Evolutionary conservation across 2,888 invertebrate genomes (phyloP).

Genomic region (Netelia melanura): DNA sequence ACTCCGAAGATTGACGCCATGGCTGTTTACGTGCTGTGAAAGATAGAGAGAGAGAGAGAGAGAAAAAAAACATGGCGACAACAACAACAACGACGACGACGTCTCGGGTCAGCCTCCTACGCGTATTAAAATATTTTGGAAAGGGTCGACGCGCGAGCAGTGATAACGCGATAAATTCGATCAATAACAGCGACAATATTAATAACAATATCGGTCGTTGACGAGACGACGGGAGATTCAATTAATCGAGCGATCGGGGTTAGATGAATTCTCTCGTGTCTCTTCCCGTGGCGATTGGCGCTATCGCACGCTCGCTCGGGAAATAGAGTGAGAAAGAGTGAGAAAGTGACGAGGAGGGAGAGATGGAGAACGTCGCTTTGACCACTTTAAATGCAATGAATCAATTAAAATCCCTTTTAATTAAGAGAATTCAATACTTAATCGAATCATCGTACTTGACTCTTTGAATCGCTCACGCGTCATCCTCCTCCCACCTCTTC

Average conservation of each 20-base stretch:
- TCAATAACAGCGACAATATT: background rate
- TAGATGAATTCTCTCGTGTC: conserved; percentile 43
- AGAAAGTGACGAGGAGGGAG: conserved; percentile 56
- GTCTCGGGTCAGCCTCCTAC: too few relatives aligned
- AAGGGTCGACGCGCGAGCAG: background rate
- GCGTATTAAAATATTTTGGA: background rate
- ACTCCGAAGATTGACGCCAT: background rate
- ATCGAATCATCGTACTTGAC: conserved; percentile 82
- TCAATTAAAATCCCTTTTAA: conserved; percentile 79
- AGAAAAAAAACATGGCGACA: background rate
- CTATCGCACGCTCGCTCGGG: background rate
- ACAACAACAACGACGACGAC: too few relatives aligned
- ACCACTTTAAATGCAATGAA: conserved; percentile 77
- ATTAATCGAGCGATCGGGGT: conserved; percentile 39
- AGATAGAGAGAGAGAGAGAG: background rate
- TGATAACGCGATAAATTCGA: background rate
- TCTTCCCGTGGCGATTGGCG: background rate
- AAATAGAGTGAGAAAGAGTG: conserved; percentile 5
- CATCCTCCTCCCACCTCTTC: conserved; percentile 12
- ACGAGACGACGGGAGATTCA: conserved; percentile 34
- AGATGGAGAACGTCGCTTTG: conserved; percentile 66
- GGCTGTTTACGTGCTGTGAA: background rate
- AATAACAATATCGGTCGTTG: conserved; percentile 38
- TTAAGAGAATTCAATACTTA: conserved; percentile 81
- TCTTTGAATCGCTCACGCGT: conserved; percentile 69